These are phyloP conservation scores for Ooceraea biroi DNA, from an alignment of 1,140 invertebrate genomes.

Conservation along the genomic window DNA sequence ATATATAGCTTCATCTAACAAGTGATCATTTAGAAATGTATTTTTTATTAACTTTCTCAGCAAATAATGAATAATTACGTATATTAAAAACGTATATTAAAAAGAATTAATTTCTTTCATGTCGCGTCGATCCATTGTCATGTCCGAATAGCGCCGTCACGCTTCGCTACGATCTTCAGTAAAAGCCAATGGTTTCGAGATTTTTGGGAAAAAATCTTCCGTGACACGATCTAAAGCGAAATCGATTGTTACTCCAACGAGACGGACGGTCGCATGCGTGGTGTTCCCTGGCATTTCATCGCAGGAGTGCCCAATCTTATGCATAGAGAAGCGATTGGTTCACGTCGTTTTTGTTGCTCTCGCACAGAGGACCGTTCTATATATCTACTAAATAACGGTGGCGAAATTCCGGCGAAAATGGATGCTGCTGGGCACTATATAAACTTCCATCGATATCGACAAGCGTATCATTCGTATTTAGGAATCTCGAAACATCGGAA, in stretches of 20 bases:
- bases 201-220: constrained; percentile 51
- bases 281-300: constrained; percentile 21
- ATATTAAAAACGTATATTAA: neutral
- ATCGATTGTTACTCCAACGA: constrained; percentile 47
- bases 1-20: neutral
- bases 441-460: constrained; percentile 68
- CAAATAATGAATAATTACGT: neutral
- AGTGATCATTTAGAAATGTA: too few species aligned
- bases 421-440: constrained; percentile 71
- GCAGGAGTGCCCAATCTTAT: constrained; percentile 60
- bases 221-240: constrained; percentile 60
- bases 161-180: neutral
- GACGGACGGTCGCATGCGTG: constrained; percentile 32
- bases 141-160: constrained; percentile 1
- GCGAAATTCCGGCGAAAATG: constrained; percentile 78
- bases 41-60: neutral
- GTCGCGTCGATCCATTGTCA: neutral
- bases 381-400: constrained; percentile 78
- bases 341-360: constrained; percentile 59
- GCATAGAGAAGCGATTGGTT: constrained; percentile 60
- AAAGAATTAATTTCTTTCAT: constrained; percentile 2
- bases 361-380: constrained; percentile 59
- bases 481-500: constrained; percentile 64
- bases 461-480: constrained; percentile 78
- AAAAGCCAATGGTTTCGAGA: constrained; percentile 31